phyloP scores from a whole-genome alignment of 2,113 vertebrate genomes.

The Elanoides forficatus region DNA sequence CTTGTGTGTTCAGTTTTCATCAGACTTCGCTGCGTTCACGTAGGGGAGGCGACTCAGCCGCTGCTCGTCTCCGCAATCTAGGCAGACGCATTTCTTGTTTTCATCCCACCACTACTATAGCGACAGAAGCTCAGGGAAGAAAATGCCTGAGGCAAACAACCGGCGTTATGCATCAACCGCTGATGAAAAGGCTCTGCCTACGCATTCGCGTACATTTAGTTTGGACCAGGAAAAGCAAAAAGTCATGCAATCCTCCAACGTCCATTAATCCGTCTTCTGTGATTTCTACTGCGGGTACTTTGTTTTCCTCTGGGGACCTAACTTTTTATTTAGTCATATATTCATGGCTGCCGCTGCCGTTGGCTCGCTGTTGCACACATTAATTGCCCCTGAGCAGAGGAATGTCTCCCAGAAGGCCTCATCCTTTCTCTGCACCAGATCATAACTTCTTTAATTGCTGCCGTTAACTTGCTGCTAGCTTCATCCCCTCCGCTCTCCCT shows the following conservation, averaged over 20 bases:
- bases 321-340: slow-evolving; percentile 29
- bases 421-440: background rate
- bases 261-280: background rate
- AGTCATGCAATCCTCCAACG: background rate
- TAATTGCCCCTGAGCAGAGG: background rate
- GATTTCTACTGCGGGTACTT: background rate
- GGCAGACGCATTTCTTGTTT: background rate
- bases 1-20: background rate
- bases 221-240: background rate
- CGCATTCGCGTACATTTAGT: background rate
- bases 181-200: background rate
- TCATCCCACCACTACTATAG: background rate
- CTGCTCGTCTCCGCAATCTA: background rate
- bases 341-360: background rate
- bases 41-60: background rate
- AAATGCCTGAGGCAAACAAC: background rate
- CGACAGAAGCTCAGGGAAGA: background rate
- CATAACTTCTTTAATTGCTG: background rate
- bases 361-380: background rate
- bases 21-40: background rate
- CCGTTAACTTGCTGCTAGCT: background rate
- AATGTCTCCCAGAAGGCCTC: background rate
- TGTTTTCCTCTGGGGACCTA: background rate
- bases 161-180: accelerated
- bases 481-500: accelerated